Evolutionary conservation across 2,113 vertebrate species (phyloP), one percentile per base, ranked within the genome.

Genomic region (Phaethon lepturus): DNA sequence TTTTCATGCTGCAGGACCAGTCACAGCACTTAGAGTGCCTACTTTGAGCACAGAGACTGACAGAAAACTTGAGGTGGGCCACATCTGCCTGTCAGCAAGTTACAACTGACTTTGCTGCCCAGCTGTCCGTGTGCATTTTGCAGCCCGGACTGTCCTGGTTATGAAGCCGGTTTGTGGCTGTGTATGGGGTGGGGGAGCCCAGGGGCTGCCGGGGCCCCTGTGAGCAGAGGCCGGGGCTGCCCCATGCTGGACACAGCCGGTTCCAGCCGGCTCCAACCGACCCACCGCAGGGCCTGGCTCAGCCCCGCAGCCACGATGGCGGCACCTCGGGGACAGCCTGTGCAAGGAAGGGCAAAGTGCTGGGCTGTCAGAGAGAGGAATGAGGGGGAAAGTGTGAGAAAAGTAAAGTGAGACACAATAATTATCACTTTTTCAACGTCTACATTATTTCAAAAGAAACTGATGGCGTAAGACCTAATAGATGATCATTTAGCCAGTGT

Each of bases 251-350:
- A 42, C 47, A 35, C 62, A 56, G 9, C 13, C 1, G 12, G 38
- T 53, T 47, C 62, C 69, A 38, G 10, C 26, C 16, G 3, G 20
- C 42, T 77, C 16, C 29, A 7, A 1, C 20, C 2, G 0, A 16
- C 60, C 20, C 14, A 13, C 12, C 1, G 1, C 33, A 67, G 33
- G 45, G 38, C 33, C 22, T 0, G 2, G 45, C 53, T 53, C 28
- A n/a, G 33, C n/a, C 53, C 53, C 6, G 2, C 24, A 26, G 40
- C 25, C 66, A 38, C 3, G 7, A 14, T 63, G 24, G 17, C 2
- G 3, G 49, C 3, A 0, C 19, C 11, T 5, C 2, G 1, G 63
- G 47, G 40, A 69, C 9, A 33, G 23, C 3, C 35, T 17, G 17
- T 3, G 17, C 22, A 0, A 64, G 35, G 2, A 11, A 33, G 14